phyloP scores from a whole-genome alignment of 2,797 vertebrate genomes.

The Cyprinella venusta region DNA sequence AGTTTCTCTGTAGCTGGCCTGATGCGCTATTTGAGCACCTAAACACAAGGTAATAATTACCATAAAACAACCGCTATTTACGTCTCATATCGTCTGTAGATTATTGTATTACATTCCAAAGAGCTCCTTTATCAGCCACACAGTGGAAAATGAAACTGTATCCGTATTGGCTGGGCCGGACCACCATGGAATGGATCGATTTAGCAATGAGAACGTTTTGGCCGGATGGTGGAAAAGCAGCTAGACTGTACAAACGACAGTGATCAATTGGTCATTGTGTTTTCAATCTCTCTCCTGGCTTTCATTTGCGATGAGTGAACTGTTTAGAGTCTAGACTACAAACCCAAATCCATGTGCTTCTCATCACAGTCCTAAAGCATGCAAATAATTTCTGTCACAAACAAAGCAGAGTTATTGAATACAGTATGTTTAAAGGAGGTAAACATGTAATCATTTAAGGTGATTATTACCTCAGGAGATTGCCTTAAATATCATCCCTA shows the following conservation, averaged over 20 bases:
- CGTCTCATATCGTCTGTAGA: no score
- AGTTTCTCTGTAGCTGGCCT: neutral
- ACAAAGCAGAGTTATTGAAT: conserved; percentile 13
- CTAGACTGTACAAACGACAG: conserved; percentile 5
- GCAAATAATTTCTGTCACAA: conserved; percentile 29
- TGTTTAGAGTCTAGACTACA: conserved; percentile 56
- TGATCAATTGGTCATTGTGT: neutral
- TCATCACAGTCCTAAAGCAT: conserved; percentile 59
- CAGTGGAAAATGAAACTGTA: neutral
- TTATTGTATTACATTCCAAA: no score
- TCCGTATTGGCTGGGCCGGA: neutral
- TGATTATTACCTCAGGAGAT: neutral
- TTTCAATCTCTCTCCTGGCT: conserved; percentile 10
- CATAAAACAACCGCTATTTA: no score
- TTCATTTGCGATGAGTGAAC: conserved; percentile 46
- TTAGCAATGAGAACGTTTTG: neutral
- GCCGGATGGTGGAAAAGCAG: neutral
- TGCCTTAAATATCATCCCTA: neutral
- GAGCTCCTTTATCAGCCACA: no score
- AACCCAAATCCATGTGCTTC: conserved; percentile 61
- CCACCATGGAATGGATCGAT: neutral
- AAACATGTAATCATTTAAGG: neutral
- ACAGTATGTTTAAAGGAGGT: neutral
- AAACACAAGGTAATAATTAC: neutral
- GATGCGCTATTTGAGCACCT: neutral